A percentile compares a stretch with the other conserved stretches of the same genome.
Conservation (phyloP, 2,797 vertebrate species). For the Poecilia picta region DNA sequence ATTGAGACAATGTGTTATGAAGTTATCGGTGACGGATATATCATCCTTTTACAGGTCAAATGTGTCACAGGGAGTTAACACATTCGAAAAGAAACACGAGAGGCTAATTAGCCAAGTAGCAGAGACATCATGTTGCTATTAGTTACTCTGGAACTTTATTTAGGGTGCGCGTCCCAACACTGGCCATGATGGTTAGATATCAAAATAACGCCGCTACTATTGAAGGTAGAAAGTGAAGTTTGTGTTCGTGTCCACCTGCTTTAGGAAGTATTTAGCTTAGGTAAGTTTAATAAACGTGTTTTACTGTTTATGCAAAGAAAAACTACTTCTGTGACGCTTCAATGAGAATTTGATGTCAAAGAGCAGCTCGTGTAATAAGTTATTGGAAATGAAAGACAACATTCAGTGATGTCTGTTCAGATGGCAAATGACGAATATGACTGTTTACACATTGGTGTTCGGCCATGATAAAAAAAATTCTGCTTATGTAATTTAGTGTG, state of each 20-base stretch:
- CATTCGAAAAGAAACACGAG: not conserved
- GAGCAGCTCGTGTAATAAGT: slow-evolving; percentile 22
- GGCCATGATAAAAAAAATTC: not conserved
- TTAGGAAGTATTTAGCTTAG: not conserved
- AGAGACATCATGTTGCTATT: not conserved
- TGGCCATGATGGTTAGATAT: not conserved
- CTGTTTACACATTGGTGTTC: not conserved
- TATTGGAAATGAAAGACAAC: slow-evolving; percentile 3
- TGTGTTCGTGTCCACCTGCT: not conserved
- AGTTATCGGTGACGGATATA: not conserved
- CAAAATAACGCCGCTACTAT: not conserved
- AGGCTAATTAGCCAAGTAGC: not conserved
- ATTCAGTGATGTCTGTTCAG: not conserved
- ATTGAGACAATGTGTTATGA: not conserved
- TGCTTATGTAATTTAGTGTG: not conserved
- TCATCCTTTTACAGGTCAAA: not conserved
- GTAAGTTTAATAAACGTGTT: not conserved
- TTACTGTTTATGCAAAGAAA: not conserved
- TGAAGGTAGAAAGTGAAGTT: not conserved
- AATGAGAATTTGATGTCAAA: not conserved
- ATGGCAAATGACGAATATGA: not conserved
- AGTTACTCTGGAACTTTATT: not conserved
- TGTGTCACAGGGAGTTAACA: not conserved
- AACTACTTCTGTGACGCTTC: not conserved
- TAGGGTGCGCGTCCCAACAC: not conserved